A percentile compares a stretch with the other conserved stretches of the same genome.
phyloP scores from a whole-genome alignment of 2,888 invertebrate species.

The Drosophila yooni region DNA sequence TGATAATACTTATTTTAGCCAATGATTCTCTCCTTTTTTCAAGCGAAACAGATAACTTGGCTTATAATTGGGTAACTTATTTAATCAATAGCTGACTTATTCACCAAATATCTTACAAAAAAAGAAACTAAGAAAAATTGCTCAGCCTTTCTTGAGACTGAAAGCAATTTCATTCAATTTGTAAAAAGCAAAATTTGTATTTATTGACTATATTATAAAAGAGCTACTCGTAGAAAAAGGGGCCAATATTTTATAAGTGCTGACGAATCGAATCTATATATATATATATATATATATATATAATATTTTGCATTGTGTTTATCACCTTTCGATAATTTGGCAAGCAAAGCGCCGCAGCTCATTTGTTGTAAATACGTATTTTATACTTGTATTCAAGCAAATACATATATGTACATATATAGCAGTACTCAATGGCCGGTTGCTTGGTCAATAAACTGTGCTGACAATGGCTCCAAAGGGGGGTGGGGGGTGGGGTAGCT shows the following conservation, averaged over 20 bases:
- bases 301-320: constrained; percentile 29
- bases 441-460: constrained; percentile 70
- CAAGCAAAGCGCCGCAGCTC: constrained; percentile 57
- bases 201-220: neutral
- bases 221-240: constrained; percentile 5
- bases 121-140: neutral
- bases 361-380: constrained; percentile 28
- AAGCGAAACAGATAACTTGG: neutral
- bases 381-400: constrained; percentile 7
- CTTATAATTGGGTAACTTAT: neutral
- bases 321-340: constrained; percentile 36
- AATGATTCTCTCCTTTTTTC: no score
- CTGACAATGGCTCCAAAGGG: constrained; percentile 47
- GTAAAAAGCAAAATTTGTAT: neutral
- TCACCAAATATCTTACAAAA: neutral
- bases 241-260: constrained; percentile 19
- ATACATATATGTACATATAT: neutral
- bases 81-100: neutral
- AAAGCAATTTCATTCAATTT: constrained; percentile 6
- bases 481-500: neutral
- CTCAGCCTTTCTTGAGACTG: neutral
- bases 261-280: neutral
- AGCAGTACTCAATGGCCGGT: constrained; percentile 41
- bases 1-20: neutral
- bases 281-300: neutral